Evolutionary conservation across 2,113 vertebrate species (phyloP).

Genomic region (Pyrgilauda ruficollis): DNA sequence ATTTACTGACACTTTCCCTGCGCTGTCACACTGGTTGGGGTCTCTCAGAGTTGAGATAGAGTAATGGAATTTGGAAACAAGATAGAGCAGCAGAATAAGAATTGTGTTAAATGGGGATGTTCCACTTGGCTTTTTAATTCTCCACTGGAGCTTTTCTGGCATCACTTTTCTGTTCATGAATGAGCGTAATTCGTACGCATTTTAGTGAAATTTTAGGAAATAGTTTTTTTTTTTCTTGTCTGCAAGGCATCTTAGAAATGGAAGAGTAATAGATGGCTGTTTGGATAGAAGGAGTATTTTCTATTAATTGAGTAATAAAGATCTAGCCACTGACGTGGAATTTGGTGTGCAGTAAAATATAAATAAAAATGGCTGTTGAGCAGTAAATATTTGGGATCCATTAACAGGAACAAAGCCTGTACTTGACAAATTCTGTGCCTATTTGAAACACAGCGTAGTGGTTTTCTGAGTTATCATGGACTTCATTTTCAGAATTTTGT

Average conservation of each 20-base stretch:
- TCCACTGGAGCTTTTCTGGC: neutral
- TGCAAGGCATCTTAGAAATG: neutral
- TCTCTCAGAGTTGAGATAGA: neutral
- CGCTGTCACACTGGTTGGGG: neutral
- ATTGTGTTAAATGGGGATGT: neutral
- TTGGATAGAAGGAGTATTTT: neutral
- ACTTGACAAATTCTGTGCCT: neutral
- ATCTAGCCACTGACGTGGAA: neutral
- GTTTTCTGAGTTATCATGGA: neutral
- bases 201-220: neutral
- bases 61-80: neutral
- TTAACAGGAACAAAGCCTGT: neutral
- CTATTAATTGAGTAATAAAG: neutral
- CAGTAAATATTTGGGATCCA: neutral
- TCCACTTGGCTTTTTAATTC: neutral
- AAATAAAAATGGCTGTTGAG: neutral
- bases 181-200: neutral
- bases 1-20: neutral
- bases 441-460: neutral
- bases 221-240: neutral
- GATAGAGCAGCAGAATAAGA: neutral
- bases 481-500: neutral
- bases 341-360: neutral
- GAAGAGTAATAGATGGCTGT: neutral
- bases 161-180: neutral